Evolutionary conservation across 2,888 invertebrate genomes (phyloP), one percentile per base, ranked within the genome.

Genomic region (Orthosia cruda): DNA sequence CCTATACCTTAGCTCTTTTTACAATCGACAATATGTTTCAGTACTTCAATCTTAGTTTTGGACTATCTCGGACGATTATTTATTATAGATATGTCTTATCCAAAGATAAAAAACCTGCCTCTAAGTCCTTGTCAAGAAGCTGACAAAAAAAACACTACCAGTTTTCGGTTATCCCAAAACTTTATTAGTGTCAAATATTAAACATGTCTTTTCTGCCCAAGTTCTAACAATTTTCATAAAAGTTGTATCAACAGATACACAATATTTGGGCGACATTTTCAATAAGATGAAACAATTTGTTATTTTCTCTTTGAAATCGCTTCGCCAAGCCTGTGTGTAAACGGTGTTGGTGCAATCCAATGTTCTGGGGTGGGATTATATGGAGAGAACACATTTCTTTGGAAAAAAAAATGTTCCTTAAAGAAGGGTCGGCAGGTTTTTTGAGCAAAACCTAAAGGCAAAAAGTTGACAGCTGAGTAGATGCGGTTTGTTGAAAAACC

Each of bases 211-310:
- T 23, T 23, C 15, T 40, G 15, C 0, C 0, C 16, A 72, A 72
- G n/a, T 58, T 47, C 13, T 52, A 18, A 11, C 3, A 18, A 49
- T 61, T 68, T 55, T 54, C 52, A 20, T 61, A 49, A 54, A 40
- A 75, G 40, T 74, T 67, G 12, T 45, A 20, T 49, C 23, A 18
- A 59, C 23, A 40, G 45, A 40, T 47, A 70, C 55, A 68, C 66
- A 76, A 74, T 71, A 77, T 84, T 77, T 45, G 55, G 54, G 18
- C 49, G 54, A 58, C 55, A 73, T 79, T 77, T 86, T 81, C 81
- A 83, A 87, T 80, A 81, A 81, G 75, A 67, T 61, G 65, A 67
- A 77, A 81, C 84, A 83, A 83, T 87, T 86, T 83, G 73, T 71
- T 85, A 80, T 83, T 86, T 87, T 74, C 80, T 79, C 40, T 78